Conservation (phyloP, 2,888 invertebrate genomes). For the Xanthorhoe designata region DNA sequence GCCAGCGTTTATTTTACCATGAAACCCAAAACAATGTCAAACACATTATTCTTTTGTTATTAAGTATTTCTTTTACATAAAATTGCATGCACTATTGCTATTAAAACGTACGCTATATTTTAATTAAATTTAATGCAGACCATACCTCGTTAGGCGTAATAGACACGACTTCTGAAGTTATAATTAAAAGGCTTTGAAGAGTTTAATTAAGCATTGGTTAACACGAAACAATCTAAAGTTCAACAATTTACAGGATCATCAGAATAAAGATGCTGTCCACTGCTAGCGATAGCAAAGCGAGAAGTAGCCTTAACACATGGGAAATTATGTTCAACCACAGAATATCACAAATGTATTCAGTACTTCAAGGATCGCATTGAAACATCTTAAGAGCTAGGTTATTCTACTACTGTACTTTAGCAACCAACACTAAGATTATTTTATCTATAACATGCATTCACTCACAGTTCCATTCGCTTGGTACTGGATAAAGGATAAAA, state of each 20-base stretch:
- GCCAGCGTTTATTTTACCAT: not conserved
- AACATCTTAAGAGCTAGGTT: no score
- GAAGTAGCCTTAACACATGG: not conserved
- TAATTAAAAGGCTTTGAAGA: constrained; percentile 21
- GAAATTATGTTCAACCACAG: no score
- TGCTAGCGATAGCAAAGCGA: constrained; percentile 7
- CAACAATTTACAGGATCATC: constrained; percentile 39
- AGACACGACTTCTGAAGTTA: constrained; percentile 32
- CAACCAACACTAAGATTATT: no score
- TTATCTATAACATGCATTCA: no score
- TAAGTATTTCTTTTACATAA: not conserved
- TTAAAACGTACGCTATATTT: not conserved
- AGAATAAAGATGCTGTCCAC: constrained; percentile 7
- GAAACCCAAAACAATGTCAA: not conserved
- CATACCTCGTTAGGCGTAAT: constrained; percentile 28
- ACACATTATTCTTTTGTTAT: not conserved
- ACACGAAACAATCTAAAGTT: constrained; percentile 42
- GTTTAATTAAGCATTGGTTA: constrained; percentile 43
- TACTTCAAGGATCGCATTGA: no score
- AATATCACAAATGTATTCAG: no score
- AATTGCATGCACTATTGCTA: constrained; percentile 3
- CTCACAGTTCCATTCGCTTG: no score
- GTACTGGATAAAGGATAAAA: no score
- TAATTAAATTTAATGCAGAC: constrained; percentile 8
- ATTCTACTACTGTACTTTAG: no score